phyloP scores from a whole-genome alignment of 2,888 invertebrate species.

The Clivina fossor region DNA sequence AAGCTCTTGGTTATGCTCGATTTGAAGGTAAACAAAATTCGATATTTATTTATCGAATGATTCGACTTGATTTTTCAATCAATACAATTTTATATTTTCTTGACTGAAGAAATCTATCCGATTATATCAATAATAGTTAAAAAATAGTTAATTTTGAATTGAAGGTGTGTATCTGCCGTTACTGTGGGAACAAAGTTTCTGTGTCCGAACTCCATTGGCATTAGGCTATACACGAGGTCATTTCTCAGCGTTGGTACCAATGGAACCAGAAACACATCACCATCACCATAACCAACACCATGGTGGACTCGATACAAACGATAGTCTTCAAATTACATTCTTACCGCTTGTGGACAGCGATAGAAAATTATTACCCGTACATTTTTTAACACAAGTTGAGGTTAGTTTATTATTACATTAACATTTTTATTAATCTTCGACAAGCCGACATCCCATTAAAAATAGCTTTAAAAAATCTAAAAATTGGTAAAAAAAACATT shows the following conservation, averaged over 20 bases:
- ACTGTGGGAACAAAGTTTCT: conserved; percentile 92
- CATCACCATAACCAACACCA: conserved; percentile 47
- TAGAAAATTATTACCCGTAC: conserved; percentile 88
- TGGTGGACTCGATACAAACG: conserved; percentile 46
- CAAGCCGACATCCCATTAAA: no score
- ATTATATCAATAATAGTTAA: no score
- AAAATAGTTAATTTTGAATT: no score
- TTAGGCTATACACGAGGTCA: conserved; percentile 95
- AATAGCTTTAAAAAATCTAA: no score
- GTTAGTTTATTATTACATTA: no score
- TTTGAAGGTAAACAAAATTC: conserved; percentile 83
- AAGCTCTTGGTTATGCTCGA: conserved; percentile 90
- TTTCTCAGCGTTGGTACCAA: conserved; percentile 91
- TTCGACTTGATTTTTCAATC: no score
- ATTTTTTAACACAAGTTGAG: conserved; percentile 88
- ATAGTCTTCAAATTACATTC: conserved; percentile 64
- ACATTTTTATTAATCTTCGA: no score
- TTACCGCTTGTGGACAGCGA: conserved; percentile 91
- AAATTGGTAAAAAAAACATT: no score
- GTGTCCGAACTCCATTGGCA: conserved; percentile 88
- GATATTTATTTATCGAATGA: no score
- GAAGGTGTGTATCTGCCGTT: conserved; percentile 92
- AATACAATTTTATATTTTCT: no score
- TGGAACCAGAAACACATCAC: conserved; percentile 68
- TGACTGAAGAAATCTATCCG: no score